Evolutionary conservation across 1,140 invertebrate genomes (phyloP).

Genomic region (Copidosoma floridanum): DNA sequence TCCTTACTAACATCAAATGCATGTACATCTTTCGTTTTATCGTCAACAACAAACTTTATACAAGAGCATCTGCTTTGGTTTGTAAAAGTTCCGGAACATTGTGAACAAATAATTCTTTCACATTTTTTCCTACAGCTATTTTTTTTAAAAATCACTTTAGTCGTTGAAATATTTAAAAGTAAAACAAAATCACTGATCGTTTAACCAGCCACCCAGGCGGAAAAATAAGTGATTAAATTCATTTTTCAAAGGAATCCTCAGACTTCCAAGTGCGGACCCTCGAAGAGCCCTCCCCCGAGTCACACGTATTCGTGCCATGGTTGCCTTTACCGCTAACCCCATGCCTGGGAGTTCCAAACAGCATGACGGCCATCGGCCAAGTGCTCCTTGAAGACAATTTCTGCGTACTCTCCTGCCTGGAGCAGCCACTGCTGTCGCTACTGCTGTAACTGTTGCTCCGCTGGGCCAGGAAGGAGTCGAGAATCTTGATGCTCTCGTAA

Average conservation of each 20-base stretch:
- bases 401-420: slow-evolving; percentile 13
- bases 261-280: neutral
- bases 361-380: slow-evolving; percentile 30
- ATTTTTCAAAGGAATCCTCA: neutral
- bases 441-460: no score
- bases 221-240: neutral
- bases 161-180: no score
- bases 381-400: neutral
- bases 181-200: neutral
- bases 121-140: no score
- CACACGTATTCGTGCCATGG: neutral
- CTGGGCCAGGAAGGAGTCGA: slow-evolving; percentile 43
- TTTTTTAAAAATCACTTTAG: no score
- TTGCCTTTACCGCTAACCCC: neutral
- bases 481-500: slow-evolving; percentile 41
- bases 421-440: neutral
- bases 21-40: no score
- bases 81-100: no score
- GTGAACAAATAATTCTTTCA: no score
- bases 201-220: neutral
- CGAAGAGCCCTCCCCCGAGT: neutral
- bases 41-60: no score
- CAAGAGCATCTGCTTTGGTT: no score
- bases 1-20: no score
- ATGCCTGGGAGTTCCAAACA: slow-evolving; percentile 40